These are phyloP conservation scores for Geodia barretti DNA, from an alignment of 37 sponge, comb jelly and placozoan species.

Conservation along the genomic window DNA sequence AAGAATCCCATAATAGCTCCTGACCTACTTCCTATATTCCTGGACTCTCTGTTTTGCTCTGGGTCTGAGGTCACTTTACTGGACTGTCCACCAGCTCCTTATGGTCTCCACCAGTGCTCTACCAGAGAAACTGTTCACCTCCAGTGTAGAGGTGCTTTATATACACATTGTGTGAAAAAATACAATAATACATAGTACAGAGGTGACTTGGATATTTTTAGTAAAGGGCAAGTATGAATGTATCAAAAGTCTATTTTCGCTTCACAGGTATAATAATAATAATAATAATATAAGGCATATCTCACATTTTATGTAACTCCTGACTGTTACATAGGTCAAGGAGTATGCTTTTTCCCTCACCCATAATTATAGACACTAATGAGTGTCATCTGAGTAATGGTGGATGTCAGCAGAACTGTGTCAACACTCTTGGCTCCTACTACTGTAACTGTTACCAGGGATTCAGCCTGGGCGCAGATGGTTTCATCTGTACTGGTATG, in stretches of 20 bases:
- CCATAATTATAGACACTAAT: conserved; percentile 30
- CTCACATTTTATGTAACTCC: no score
- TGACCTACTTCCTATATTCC: conserved; percentile 12
- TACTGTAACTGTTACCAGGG: conserved; percentile 21
- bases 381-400: conserved; percentile 47
- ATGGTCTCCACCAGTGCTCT: conserved; percentile 4
- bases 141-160: conserved; percentile 16
- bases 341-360: background rate
- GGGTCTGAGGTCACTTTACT: conserved; percentile 22
- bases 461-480: conserved; percentile 14
- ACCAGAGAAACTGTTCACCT: conserved; percentile 5
- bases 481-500: conserved; percentile 22
- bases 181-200: no score
- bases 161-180: no score
- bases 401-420: conserved; percentile 39
- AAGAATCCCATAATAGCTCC: background rate
- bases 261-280: no score
- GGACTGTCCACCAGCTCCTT: background rate
- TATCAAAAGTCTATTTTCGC: no score
- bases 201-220: no score
- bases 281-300: no score
- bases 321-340: no score
- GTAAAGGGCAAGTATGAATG: no score
- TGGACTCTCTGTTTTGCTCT: conserved; percentile 6
- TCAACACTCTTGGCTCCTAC: conserved; percentile 54